Conservation (phyloP, 2,888 invertebrate species). For the Eristalinus aeneus region DNA sequence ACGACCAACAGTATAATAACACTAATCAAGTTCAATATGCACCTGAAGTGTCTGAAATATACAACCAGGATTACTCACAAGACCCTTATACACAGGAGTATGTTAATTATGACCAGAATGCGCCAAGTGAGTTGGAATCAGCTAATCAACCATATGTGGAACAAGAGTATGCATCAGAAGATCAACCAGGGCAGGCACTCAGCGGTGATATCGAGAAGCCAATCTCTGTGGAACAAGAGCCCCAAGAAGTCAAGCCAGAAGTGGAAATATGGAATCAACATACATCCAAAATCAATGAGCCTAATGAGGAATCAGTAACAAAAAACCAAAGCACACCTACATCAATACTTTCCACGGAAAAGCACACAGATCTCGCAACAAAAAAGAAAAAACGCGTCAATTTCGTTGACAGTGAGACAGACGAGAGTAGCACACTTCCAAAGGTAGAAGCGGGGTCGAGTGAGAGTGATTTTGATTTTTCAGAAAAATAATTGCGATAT, state of each 20-base stretch:
- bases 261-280: slow-evolving; percentile 1
- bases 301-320: neutral
- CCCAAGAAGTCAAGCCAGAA: neutral
- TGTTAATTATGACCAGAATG: slow-evolving; percentile 41
- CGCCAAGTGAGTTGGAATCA: slow-evolving; percentile 1
- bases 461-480: slow-evolving; percentile 81
- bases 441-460: slow-evolving; percentile 71
- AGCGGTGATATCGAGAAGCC: slow-evolving; percentile 17
- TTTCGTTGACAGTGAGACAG: slow-evolving; percentile 80
- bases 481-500: slow-evolving; percentile 64
- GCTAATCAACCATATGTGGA: slow-evolving; percentile 37
- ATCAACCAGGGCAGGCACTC: neutral
- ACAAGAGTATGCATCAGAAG: slow-evolving; percentile 46
- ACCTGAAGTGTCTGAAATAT: slow-evolving; percentile 70
- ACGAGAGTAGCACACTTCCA: slow-evolving; percentile 76
- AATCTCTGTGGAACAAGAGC: slow-evolving; percentile 52
- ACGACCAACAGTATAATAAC: slow-evolving; percentile 77
- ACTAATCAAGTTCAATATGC: slow-evolving; percentile 72
- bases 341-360: slow-evolving; percentile 76
- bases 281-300: slow-evolving; percentile 2
- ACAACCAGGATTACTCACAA: slow-evolving; percentile 71
- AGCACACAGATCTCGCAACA: slow-evolving; percentile 72
- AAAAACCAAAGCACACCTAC: slow-evolving; percentile 70
- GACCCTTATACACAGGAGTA: slow-evolving; percentile 43
- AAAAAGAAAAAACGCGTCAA: slow-evolving; percentile 80